Conservation (phyloP, 1,140 invertebrate species). For the Cotesia vestalis region DNA sequence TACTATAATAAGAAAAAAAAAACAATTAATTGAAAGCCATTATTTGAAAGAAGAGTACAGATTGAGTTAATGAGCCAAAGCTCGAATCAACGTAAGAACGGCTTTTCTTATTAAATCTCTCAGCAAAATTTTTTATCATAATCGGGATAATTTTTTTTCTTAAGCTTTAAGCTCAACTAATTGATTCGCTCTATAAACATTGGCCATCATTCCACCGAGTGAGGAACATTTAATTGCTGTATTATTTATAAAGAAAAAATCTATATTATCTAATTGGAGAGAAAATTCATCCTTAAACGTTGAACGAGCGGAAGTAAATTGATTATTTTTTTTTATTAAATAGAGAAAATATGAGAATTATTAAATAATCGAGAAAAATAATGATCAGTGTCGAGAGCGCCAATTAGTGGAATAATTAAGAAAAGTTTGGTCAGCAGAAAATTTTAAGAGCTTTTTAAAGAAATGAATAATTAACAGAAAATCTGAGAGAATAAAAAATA, state of each 20-base stretch:
- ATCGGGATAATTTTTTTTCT: not conserved
- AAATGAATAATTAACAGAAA: too few species aligned
- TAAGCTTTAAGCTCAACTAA: not conserved
- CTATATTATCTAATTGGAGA: not conserved
- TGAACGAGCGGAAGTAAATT: too few species aligned
- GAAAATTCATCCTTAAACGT: too few species aligned
- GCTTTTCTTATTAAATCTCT: not conserved
- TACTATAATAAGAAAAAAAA: not conserved
- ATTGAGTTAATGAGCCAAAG: slow-evolving; percentile 52
- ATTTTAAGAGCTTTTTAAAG: too few species aligned
- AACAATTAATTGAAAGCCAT: not conserved
- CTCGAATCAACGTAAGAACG: slow-evolving; percentile 50
- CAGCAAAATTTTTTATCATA: not conserved
- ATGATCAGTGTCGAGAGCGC: too few species aligned
- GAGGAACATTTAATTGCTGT: not conserved
- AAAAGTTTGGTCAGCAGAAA: too few species aligned
- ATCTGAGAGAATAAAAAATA: too few species aligned
- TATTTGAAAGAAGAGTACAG: not conserved
- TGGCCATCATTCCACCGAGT: too few species aligned
- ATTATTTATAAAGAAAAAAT: not conserved
- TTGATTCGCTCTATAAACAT: slow-evolving; percentile 2
- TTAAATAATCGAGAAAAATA: too few species aligned
- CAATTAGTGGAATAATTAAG: too few species aligned
- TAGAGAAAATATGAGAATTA: too few species aligned
- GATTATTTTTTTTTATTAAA: too few species aligned